Evolutionary conservation across 2,888 invertebrate species (phyloP).

Genomic region (Villa cingulata): DNA sequence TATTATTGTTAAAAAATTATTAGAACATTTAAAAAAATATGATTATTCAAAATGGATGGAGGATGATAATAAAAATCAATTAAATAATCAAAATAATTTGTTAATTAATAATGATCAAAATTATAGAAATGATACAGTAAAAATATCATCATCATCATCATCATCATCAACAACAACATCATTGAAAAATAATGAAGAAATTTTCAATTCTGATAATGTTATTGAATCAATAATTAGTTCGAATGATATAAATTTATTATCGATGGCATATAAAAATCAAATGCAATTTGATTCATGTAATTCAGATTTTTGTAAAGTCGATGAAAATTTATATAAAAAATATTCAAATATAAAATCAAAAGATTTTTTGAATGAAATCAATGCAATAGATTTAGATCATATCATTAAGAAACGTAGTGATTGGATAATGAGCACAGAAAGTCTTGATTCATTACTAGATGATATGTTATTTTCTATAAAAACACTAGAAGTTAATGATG

Average conservation of each 20-base stretch:
- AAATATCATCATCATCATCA: background rate
- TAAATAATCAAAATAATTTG: background rate
- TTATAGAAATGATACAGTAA: background rate
- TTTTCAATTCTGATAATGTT: slow-evolving; percentile 35
- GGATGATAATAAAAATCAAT: slow-evolving; percentile 1
- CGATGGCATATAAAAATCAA: slow-evolving; percentile 45
- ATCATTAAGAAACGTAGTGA: slow-evolving; percentile 46
- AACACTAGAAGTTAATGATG: slow-evolving; percentile 42
- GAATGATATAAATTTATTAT: slow-evolving; percentile 47
- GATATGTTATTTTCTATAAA: slow-evolving; percentile 55
- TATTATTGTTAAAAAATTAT: slow-evolving; percentile 35
- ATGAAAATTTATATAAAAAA: slow-evolving; percentile 30
- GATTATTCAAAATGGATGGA: slow-evolving; percentile 32
- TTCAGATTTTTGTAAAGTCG: slow-evolving; percentile 14
- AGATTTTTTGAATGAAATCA: slow-evolving; percentile 46
- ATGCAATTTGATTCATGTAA: slow-evolving; percentile 24
- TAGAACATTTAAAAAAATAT: slow-evolving; percentile 43
- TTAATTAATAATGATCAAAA: background rate
- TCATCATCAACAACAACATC: slow-evolving; percentile 14
- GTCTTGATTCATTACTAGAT: slow-evolving; percentile 55
- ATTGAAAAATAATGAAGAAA: slow-evolving; percentile 2
- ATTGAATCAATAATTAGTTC: slow-evolving; percentile 52
- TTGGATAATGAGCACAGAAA: slow-evolving; percentile 55
- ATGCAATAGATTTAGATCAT: slow-evolving; percentile 44
- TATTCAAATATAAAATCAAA: slow-evolving; percentile 39